Evolutionary conservation across 1,140 invertebrate genomes (phyloP), one percentile per base, ranked within the genome.

Genomic region (Achroia grisella): DNA sequence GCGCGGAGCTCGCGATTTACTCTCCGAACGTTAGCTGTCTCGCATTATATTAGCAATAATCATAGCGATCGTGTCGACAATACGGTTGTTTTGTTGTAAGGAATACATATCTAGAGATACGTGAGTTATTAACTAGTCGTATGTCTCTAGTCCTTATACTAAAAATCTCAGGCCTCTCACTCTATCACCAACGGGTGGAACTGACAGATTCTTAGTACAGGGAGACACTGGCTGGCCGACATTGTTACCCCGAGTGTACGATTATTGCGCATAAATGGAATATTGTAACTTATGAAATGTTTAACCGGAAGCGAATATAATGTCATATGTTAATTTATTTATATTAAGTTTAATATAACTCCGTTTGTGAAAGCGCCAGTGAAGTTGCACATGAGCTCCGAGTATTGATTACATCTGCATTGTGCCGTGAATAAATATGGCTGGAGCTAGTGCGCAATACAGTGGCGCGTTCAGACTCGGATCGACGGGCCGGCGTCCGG

Each of bases 1-100:
- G 52, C 71, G 72, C 57, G 66, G 63, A 33, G 52, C 37, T 46
- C 48, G 53, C 41, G 37, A 10, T 15, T 23, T 3, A 23, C 17
- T 23, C 14, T 15, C 36, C 17, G 12, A 34, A 39, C 8, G 12
- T 17, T 27, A 30, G 37, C 37, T 41, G 40, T 39, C 1, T 34
- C 32, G 6, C 11, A 36, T 11, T 31, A 36, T 14, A 36, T 11
- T 31, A 36, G 34, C 34, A 36, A 36, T 45, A 31, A 45, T 30
- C 13, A 17, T 9, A 15, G 15, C 30, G 6, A 11, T 43, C 41
- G 31, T 43, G n/a, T 10, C 23, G 6, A 5, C 4, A 13, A 39
- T 37, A 17, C 43, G 27, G 17, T 37, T 34, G 8, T 31, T 34
- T 55, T 37, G 45, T 40, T 34, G 43, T 48, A 44, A 48, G 45